A percentile compares a stretch with the other conserved stretches of the same genome.
Evolutionary conservation across 1,140 invertebrate genomes (phyloP).

Genomic region (Lethrus apterus): DNA sequence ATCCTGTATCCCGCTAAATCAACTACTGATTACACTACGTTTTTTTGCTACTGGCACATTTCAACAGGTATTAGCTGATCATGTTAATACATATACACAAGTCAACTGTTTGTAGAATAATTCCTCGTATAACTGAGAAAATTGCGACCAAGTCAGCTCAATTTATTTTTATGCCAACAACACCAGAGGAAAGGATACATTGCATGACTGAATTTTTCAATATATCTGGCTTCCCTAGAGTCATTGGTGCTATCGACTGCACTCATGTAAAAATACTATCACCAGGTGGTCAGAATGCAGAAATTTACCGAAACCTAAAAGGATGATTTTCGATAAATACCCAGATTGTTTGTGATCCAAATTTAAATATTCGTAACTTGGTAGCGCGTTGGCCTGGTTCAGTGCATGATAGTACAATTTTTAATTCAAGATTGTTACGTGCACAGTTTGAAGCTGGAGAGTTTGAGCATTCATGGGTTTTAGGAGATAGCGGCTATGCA

Average conservation of each 20-base stretch:
- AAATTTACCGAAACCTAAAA: slow-evolving; percentile 39
- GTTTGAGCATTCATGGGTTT: neutral
- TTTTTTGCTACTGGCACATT: slow-evolving; percentile 34
- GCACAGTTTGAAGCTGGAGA: slow-evolving; percentile 5
- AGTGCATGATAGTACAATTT: slow-evolving; percentile 36
- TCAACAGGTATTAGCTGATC: too few species aligned
- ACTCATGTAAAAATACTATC: slow-evolving; percentile 27
- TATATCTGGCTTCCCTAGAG: slow-evolving; percentile 28
- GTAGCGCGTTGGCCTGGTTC: slow-evolving; percentile 37
- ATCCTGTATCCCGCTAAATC: slow-evolving; percentile 21
- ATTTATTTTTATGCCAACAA: neutral
- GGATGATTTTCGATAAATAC: slow-evolving; percentile 38
- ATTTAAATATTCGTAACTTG: slow-evolving; percentile 29
- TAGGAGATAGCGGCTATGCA: slow-evolving; percentile 17
- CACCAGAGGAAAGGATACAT: neutral
- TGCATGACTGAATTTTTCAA: slow-evolving; percentile 23
- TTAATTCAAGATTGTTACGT: slow-evolving; percentile 25
- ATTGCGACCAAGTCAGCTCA: neutral
- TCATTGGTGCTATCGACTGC: slow-evolving; percentile 37
- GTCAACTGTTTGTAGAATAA: neutral
- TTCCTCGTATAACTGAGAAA: too few species aligned
- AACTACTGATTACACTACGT: slow-evolving; percentile 24
- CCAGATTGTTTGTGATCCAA: slow-evolving; percentile 31
- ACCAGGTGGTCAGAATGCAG: slow-evolving; percentile 26
- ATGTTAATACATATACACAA: neutral